Conservation (phyloP, 2,113 vertebrate species). For the Carassius auratus region DNA sequence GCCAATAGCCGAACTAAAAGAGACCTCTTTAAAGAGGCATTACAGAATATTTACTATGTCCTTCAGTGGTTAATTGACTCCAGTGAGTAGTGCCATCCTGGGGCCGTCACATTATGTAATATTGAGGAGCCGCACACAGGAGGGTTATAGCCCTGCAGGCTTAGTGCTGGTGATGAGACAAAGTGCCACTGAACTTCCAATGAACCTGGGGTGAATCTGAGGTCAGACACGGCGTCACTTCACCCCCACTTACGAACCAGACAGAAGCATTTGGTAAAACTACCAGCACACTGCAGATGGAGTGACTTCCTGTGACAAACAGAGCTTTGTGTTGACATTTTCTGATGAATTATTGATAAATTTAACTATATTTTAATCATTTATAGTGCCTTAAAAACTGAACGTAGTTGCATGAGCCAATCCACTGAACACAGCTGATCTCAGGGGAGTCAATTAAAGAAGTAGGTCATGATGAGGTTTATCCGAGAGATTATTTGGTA, state of each 20-base stretch:
- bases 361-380: neutral
- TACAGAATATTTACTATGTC: conserved; percentile 27
- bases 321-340: conserved; percentile 26
- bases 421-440: neutral
- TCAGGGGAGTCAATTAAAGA: conserved; percentile 1
- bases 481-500: neutral
- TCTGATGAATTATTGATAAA: neutral
- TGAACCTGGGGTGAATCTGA: conserved; percentile 75
- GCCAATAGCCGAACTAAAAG: conserved; percentile 3
- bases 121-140: conserved; percentile 10
- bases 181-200: conserved; percentile 72
- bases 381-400: neutral
- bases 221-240: conserved; percentile 68
- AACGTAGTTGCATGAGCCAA: neutral
- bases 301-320: conserved; percentile 24
- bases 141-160: conserved; percentile 36
- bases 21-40: conserved; percentile 26
- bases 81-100: conserved; percentile 28
- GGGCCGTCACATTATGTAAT: conserved; percentile 47
- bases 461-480: neutral
- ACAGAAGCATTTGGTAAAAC: conserved; percentile 17
- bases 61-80: conserved; percentile 42
- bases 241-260: conserved; percentile 50
- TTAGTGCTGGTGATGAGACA: conserved; percentile 41
- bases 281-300: neutral